Conservation (phyloP, 2,797 vertebrate species). For the Euphonia xanthogaster region DNA sequence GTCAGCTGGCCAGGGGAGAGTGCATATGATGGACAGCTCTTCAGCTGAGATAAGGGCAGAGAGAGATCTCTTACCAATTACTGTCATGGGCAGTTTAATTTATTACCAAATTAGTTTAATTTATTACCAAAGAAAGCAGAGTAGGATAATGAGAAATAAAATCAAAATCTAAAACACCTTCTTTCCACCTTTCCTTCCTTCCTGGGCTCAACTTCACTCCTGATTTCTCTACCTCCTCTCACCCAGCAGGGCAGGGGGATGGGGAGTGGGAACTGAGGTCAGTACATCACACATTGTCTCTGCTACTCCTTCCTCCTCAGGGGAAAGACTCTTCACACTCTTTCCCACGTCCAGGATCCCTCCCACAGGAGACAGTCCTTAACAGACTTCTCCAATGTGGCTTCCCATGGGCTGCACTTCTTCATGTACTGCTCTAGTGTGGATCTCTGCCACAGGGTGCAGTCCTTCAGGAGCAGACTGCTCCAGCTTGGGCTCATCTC, state of each 20-base stretch:
- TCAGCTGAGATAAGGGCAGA: not conserved
- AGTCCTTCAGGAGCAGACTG: not conserved
- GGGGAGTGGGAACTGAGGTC: not conserved
- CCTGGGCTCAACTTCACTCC: not conserved
- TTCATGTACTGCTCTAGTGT: not conserved
- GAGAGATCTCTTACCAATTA: not conserved
- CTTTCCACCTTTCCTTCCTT: not conserved
- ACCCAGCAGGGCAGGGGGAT: rapidly evolving
- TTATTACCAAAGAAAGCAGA: not conserved
- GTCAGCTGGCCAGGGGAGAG: not conserved
- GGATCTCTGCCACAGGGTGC: not conserved
- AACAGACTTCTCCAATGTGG: not conserved
- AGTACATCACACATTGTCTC: not conserved
- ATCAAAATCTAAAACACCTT: not conserved
- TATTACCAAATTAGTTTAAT: not conserved
- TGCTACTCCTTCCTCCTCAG: not conserved
- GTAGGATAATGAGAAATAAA: not conserved
- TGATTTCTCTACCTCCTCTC: not conserved
- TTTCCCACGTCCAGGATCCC: not conserved
- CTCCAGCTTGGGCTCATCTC: not conserved
- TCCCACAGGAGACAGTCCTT: not conserved
- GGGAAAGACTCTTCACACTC: not conserved
- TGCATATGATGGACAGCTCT: rapidly evolving
- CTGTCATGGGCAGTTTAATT: not conserved
- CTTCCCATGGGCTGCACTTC: not conserved